Evolutionary conservation across 1,140 invertebrate species (phyloP).

Genomic region (Wiebesia pumilae): DNA sequence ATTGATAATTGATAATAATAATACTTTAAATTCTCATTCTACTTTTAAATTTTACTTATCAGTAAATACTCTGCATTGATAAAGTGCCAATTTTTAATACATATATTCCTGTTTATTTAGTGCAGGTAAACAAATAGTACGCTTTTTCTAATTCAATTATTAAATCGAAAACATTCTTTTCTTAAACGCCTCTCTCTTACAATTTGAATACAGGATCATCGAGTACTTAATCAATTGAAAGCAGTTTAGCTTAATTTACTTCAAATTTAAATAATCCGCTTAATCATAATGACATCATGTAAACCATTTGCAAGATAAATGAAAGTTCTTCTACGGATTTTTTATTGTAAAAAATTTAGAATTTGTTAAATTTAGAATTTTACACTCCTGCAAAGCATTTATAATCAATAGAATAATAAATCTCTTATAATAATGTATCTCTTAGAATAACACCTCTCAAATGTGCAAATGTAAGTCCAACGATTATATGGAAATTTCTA

Average conservation of each 20-base stretch:
- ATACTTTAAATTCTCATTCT: too few species aligned
- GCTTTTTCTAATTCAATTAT: slow-evolving; percentile 12
- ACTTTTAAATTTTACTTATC: too few species aligned
- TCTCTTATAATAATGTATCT: too few species aligned
- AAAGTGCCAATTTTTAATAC: background rate
- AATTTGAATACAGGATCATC: slow-evolving; percentile 18
- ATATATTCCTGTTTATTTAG: background rate
- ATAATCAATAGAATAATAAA: too few species aligned
- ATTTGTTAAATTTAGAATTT: background rate
- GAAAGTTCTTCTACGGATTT: background rate
- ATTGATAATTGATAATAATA: too few species aligned
- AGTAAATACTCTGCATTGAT: background rate
- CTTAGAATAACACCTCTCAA: background rate
- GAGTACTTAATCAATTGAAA: slow-evolving; percentile 45
- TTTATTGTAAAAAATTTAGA: background rate
- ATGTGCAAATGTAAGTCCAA: background rate
- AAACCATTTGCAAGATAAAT: slow-evolving; percentile 12
- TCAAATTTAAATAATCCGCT: slow-evolving; percentile 42
- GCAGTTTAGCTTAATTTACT: slow-evolving; percentile 47
- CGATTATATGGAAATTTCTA: background rate
- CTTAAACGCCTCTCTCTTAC: background rate
- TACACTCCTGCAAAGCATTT: background rate
- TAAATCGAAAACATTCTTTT: slow-evolving; percentile 22
- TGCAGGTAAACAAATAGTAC: slow-evolving; percentile 8
- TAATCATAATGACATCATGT: slow-evolving; percentile 23